Evolutionary conservation across 2,797 vertebrate genomes (phyloP).

Genomic region (Anabacerthia variegaticeps): DNA sequence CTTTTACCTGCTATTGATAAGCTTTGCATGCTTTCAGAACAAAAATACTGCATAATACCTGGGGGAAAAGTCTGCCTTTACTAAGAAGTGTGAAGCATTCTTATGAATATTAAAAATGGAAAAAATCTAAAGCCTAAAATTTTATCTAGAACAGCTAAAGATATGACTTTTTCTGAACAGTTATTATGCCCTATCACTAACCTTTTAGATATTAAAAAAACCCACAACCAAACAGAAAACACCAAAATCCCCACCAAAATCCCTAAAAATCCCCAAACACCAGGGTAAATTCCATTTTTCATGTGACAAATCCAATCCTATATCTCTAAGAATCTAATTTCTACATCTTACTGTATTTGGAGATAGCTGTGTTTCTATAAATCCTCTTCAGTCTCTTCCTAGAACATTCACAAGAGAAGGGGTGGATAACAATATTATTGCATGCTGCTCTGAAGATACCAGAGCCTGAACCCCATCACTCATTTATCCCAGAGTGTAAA

Average conservation of each 20-base stretch:
- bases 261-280: neutral
- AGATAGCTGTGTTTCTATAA: neutral
- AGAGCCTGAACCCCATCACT: neutral
- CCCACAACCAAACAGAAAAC: fast-evolving
- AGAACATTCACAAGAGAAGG: neutral
- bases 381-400: neutral
- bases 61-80: neutral
- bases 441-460: neutral
- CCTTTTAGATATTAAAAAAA: neutral
- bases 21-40: neutral
- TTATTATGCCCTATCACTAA: neutral
- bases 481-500: neutral
- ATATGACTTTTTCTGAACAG: neutral
- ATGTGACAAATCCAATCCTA: neutral
- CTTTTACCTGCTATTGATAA: neutral
- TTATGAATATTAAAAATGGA: neutral
- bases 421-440: neutral
- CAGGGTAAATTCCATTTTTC: neutral
- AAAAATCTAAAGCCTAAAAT: neutral
- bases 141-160: neutral
- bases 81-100: neutral
- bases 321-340: neutral
- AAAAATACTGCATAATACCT: neutral
- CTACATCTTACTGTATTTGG: neutral
- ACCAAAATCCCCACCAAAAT: neutral